Evolutionary conservation across 2,888 invertebrate species (phyloP).

Genomic region (Athetis lepigone): DNA sequence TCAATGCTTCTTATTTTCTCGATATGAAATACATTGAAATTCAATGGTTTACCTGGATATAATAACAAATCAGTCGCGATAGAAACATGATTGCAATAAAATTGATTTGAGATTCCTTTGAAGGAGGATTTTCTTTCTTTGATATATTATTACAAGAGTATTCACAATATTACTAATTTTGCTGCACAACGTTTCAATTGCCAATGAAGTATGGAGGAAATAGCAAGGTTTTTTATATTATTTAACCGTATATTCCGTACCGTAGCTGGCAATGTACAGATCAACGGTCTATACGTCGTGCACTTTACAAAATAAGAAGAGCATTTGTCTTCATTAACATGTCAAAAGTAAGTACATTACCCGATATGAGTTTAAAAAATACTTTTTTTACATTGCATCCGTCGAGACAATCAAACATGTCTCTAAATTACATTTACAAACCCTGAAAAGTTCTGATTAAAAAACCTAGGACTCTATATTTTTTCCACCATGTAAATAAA

Average conservation of each 20-base stretch:
- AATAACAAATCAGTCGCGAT: conserved; percentile 14
- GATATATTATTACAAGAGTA: conserved; percentile 8
- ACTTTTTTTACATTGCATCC: no score
- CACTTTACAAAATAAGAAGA: no score
- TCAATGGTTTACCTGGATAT: conserved; percentile 9
- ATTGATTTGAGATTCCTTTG: conserved; percentile 26
- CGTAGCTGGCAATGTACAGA: no score
- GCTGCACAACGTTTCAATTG: no score
- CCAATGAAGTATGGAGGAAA: no score
- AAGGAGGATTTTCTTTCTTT: not conserved
- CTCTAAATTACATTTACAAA: not conserved
- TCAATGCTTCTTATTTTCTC: no score
- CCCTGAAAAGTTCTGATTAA: conserved; percentile 7
- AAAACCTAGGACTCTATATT: not conserved
- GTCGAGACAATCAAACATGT: not conserved
- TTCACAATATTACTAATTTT: not conserved
- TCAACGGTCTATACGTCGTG: no score
- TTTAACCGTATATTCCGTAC: no score
- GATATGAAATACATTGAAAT: conserved; percentile 9
- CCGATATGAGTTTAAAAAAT: no score
- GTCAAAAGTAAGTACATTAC: no score
- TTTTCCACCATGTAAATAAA: not conserved
- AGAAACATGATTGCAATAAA: conserved; percentile 35
- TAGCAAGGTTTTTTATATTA: not conserved
- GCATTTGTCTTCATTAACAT: no score